These are phyloP conservation scores for Tholera decimalis DNA, from an alignment of 2,888 invertebrate genomes.

Conservation along the genomic window DNA sequence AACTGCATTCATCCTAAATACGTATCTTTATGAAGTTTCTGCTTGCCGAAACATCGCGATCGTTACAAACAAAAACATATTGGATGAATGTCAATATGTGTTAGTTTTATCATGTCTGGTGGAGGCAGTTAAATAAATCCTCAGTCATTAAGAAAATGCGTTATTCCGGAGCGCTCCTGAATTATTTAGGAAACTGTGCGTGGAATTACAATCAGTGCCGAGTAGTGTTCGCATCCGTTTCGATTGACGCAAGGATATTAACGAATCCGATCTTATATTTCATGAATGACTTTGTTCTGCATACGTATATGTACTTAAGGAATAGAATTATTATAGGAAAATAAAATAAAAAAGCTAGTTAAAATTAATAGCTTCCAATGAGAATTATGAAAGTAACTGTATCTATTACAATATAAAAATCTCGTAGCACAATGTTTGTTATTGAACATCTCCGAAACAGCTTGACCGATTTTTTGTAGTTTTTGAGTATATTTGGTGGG, in stretches of 20 bases:
- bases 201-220: conserved; percentile 72
- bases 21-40: conserved; percentile 15
- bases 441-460: no score
- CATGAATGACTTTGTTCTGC: conserved; percentile 29
- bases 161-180: conserved; percentile 66
- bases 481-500: no score
- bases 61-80: conserved; percentile 26
- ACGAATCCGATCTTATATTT: conserved; percentile 33
- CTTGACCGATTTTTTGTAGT: no score
- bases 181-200: conserved; percentile 75
- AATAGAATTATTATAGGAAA: conserved; percentile 9
- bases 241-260: conserved; percentile 36
- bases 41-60: neutral
- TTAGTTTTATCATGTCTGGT: conserved; percentile 49
- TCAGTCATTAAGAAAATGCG: conserved; percentile 64
- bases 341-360: neutral
- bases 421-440: no score
- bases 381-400: neutral
- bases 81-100: conserved; percentile 40
- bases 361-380: neutral
- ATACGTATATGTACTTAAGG: no score
- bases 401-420: no score
- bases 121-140: conserved; percentile 66
- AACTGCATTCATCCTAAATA: neutral
- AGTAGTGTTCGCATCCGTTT: conserved; percentile 31